Conservation (phyloP, 92 coral and sea anemone genomes). For the Umimayanthus chanpuru region DNA sequence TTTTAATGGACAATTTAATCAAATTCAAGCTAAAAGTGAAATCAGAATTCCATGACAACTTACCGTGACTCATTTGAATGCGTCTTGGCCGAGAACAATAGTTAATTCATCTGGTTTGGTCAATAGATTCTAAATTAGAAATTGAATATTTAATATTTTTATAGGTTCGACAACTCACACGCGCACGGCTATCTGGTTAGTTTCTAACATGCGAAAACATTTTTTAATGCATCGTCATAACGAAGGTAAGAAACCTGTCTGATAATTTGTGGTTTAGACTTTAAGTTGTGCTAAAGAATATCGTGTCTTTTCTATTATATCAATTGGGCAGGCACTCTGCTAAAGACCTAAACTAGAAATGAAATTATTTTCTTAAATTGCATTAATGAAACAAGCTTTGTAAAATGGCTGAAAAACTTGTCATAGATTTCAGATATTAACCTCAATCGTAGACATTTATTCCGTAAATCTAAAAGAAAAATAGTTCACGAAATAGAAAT, state of each 20-base stretch:
- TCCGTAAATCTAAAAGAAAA: neutral
- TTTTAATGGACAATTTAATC: neutral
- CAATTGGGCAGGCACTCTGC: neutral
- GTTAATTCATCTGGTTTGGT: neutral
- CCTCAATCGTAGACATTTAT: too few species aligned
- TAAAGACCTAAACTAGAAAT: neutral
- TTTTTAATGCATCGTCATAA: neutral
- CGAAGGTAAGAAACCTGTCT: neutral
- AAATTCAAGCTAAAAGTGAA: neutral
- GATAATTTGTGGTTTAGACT: neutral
- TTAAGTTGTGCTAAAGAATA: neutral
- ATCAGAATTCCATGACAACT: neutral
- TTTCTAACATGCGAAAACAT: neutral
- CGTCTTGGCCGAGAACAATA: neutral
- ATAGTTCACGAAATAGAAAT: neutral
- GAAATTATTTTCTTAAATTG: too few species aligned
- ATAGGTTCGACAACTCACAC: neutral
- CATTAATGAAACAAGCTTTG: neutral
- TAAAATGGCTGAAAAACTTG: neutral
- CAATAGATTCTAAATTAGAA: neutral
- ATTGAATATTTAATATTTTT: neutral
- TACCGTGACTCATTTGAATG: constrained; percentile 5
- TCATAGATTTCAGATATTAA: neutral
- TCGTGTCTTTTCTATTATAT: too few species aligned
- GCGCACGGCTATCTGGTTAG: neutral